Evolutionary conservation across 2,888 invertebrate genomes (phyloP).

Genomic region (Fabriciana adippe): DNA sequence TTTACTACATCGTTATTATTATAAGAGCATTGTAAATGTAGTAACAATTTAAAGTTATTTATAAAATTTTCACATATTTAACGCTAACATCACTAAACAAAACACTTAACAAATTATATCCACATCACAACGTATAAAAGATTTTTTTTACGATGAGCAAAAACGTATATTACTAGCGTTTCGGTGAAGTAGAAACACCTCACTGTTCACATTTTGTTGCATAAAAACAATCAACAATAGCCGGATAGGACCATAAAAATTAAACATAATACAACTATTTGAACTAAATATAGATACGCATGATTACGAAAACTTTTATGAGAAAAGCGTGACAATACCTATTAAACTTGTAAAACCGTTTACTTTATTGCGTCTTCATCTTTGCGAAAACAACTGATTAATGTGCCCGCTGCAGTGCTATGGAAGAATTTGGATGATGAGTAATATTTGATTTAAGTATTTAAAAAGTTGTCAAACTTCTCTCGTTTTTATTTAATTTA

Average conservation of each 20-base stretch:
- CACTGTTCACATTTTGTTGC: conserved; percentile 27
- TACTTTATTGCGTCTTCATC: conserved; percentile 29
- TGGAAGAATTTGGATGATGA: conserved; percentile 6
- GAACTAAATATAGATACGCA: conserved; percentile 28
- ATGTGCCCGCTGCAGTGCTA: conserved; percentile 16
- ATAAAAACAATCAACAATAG: conserved; percentile 52
- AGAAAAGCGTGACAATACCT: conserved; percentile 34
- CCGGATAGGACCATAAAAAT: conserved; percentile 48
- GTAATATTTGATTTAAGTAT: conserved; percentile 15
- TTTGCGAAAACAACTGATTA: conserved; percentile 29
- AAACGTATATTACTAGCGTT: not conserved
- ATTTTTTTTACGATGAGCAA: not conserved
- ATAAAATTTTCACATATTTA: too few relatives aligned
- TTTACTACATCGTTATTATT: too few relatives aligned
- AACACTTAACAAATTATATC: not conserved
- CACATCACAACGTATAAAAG: conserved; percentile 3
- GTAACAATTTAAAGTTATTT: too few relatives aligned
- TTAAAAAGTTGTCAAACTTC: conserved; percentile 20
- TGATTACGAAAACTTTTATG: conserved; percentile 36
- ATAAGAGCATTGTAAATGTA: too few relatives aligned
- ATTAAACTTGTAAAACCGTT: conserved; percentile 27
- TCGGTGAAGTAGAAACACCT: conserved; percentile 9
- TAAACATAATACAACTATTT: conserved; percentile 29
- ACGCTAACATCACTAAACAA: conserved; percentile 1
- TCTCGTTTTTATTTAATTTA: too few relatives aligned